A percentile compares a stretch with the other conserved stretches of the same genome.
Conservation (phyloP, 2,113 vertebrate species). For the Albula goreensis region DNA sequence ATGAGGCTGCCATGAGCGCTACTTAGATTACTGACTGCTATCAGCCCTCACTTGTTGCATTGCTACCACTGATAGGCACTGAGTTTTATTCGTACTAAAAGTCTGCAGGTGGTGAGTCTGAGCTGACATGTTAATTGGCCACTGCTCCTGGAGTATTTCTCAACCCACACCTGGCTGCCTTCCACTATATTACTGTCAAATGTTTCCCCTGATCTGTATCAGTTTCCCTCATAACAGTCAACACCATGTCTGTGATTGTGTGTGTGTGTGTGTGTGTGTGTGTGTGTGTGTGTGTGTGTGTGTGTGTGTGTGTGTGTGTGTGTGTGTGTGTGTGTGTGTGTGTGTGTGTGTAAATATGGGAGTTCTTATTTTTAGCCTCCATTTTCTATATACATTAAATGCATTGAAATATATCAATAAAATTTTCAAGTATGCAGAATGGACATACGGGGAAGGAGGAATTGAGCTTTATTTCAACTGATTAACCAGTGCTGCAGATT, state of each 20-base stretch:
- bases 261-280: neutral
- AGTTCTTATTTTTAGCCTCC: neutral
- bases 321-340: conserved; percentile 20
- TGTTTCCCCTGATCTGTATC: neutral
- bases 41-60: neutral
- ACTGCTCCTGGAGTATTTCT: neutral
- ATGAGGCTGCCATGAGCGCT: neutral
- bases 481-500: too few relatives aligned
- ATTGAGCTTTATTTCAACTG: too few relatives aligned
- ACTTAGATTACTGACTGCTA: neutral
- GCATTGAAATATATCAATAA: too few relatives aligned
- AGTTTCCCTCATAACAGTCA: conserved; percentile 16
- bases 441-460: too few relatives aligned
- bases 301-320: conserved; percentile 3
- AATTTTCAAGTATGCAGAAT: too few relatives aligned
- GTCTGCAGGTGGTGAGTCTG: neutral
- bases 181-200: neutral
- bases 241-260: neutral
- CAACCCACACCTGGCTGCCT: neutral
- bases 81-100: neutral
- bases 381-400: too few relatives aligned
- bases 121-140: conserved; percentile 27
- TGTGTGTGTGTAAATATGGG: neutral
- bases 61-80: neutral
- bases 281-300: conserved; percentile 27